Evolutionary conservation across 2,113 vertebrate genomes (phyloP), one percentile per base, ranked within the genome.

Genomic region (Sardina pilchardus): DNA sequence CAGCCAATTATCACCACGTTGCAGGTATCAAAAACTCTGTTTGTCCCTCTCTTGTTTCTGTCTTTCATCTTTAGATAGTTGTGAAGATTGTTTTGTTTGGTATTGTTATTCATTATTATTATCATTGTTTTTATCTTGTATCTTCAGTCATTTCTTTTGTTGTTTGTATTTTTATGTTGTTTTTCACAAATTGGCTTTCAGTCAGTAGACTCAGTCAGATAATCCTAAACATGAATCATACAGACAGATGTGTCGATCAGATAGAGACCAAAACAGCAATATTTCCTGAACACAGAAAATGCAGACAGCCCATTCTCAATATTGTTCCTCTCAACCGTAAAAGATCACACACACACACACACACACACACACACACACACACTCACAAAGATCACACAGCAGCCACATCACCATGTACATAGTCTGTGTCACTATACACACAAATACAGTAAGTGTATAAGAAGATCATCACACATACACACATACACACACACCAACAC

Each of bases 1-100:
- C 94, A 94, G 86, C 88, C 90, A 39, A 96, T 99, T 82, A 88
- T 97, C 88, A 92, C 94, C 85, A 95, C 95, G 87, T 94, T 99
- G 1, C 93, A 97, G 96, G 98, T 99, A 89, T 92, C 84, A 0
- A 42, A 5, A 16, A 82, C 59, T 59, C 14, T n/a, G 12, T 42
- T 81, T 48, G 43, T 84, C 59, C 44, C 12, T 86, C 36, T 47
- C 36, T 16, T n/a, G 4, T 53, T 3, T 14, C 21, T n/a, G 36
- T 45, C 10, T 5, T 19, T 36, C 36, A 82, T 34, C 10, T 47
- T 34, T n/a, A 8, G 36, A 45, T 7, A 21, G 85, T 30, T 34
- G 12, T 39, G 30, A 36, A 34, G 12, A 10, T 1, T 16, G 4
- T 36, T 36, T 34, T 36, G 12, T 71, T 34, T 3, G 9, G 26